Base-by-base conservation (phyloP, 2,797 vertebrate genomes). In the Varecia variegata region DNA sequence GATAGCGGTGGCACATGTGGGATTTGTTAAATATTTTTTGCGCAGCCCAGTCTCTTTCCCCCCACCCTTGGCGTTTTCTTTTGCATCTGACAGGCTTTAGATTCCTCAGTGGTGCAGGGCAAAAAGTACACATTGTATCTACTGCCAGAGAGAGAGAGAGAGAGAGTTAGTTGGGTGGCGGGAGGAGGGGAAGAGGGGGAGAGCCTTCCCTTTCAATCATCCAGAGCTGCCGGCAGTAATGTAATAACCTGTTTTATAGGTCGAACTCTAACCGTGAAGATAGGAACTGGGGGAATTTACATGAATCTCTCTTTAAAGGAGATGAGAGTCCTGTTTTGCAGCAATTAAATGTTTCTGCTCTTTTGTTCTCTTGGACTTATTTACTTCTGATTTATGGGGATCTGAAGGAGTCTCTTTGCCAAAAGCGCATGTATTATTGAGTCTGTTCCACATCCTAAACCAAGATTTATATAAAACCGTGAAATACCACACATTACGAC, bases 191-290 rank as follows among this genome's bases (percentile, higher is more conserved):
- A 6, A 17, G 0, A 10, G 0, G 9, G 3, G 20, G 38, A 18
- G 30, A 77, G 50, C 71, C 84, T 92, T 98, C 47, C 54, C 56
- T 95, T 95, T 93, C 94, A 80, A 83, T 76, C 93, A 11, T 81
- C 68, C 35, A 43, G 89, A 73, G 47, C 94, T 96, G 96, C 86
- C 84, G 62, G 73, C 96, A 80, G 93, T 93, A 98, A 97, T 9
- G 95, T 73, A 97, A 94, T 97, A 97, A 98, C 97, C 97, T 97
- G 94, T 86, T 98, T 98, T 98, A 96, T 98, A 96, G 96, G 96
- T 97, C 96, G 77, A 96, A 67, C 52, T 94, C 96, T 90, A 95
- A 70, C 93, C 52, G 4, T 92, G 95, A 97, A 98, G 97, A 97
- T 87, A 97, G 90, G 85, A 97, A 97, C 84, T 0, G 23, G 23